phyloP scores from a whole-genome alignment of 2,797 vertebrate species.

The Sebastes glaucus region DNA sequence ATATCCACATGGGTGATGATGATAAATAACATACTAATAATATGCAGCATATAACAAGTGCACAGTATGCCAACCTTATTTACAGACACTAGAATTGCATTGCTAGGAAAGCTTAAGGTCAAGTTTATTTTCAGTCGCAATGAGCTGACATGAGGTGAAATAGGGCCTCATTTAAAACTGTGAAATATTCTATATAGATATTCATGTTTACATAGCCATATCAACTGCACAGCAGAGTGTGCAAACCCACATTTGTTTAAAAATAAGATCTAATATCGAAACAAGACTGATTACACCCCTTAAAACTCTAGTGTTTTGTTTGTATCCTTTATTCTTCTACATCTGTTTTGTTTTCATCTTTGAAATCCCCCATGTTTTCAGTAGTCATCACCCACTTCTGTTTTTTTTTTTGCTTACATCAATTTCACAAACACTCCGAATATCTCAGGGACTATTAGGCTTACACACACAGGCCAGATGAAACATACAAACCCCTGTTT shows the following conservation, averaged over 20 bases:
- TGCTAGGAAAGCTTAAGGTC: not conserved
- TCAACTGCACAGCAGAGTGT: not conserved
- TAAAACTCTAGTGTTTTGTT: not conserved
- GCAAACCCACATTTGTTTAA: not conserved
- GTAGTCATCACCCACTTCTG: slow-evolving; percentile 3
- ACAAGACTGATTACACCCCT: not conserved
- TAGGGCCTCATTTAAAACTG: not conserved
- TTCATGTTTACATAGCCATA: not conserved
- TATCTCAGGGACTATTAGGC: slow-evolving; percentile 17
- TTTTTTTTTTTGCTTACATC: slow-evolving; percentile 15
- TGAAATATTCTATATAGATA: not conserved
- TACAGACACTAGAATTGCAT: not conserved
- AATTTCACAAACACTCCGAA: slow-evolving; percentile 23
- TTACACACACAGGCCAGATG: slow-evolving; percentile 17
- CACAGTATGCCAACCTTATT: not conserved
- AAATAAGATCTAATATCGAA: not conserved
- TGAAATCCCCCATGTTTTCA: not conserved
- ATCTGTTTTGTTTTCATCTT: not conserved
- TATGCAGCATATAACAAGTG: not conserved
- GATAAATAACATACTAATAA: not conserved
- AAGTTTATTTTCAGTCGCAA: not conserved
- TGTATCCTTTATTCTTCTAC: not conserved
- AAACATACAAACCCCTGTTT: slow-evolving; percentile 30
- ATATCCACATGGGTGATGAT: not conserved
- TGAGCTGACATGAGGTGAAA: not conserved